A percentile compares a stretch with the other conserved stretches of the same genome.
phyloP scores from a whole-genome alignment of 2,888 invertebrate species.

The Hipparchia semele region DNA sequence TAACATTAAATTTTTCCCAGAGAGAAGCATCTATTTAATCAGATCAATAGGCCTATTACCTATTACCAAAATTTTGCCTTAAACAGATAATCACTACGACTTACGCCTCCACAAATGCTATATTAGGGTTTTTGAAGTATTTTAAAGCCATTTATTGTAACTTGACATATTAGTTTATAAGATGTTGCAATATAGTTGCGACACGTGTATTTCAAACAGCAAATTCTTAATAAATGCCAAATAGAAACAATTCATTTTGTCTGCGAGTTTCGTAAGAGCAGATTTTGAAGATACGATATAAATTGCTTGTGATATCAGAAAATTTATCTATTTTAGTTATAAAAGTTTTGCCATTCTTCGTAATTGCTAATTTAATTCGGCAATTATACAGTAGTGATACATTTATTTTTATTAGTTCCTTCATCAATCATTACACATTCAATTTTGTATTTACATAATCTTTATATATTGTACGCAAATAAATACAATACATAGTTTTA shows the following conservation, averaged over 20 bases:
- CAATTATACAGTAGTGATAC: not conserved
- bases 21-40: too few species aligned
- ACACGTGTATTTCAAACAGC: slow-evolving; percentile 22
- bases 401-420: not conserved
- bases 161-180: slow-evolving; percentile 9
- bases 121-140: not conserved
- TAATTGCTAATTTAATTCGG: not conserved
- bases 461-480: too few species aligned
- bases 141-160: slow-evolving; percentile 5
- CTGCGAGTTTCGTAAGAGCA: slow-evolving; percentile 12
- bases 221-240: slow-evolving; percentile 34
- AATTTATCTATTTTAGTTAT: not conserved
- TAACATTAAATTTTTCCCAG: too few species aligned
- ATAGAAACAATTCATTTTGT: slow-evolving; percentile 26
- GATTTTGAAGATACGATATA: not conserved
- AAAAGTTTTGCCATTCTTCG: not conserved
- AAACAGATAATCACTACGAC: not conserved
- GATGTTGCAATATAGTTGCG: slow-evolving; percentile 16
- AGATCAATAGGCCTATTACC: not conserved
- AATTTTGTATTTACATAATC: not conserved
- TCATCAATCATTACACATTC: not conserved
- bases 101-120: not conserved
- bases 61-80: not conserved
- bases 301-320: slow-evolving; percentile 5
- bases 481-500: too few species aligned